Percentiles rank a stretch among this genome's conserved stretches.
These are phyloP conservation scores for Sebastes aleutianus DNA, from an alignment of 2,797 vertebrate species.

Conservation along the genomic window DNA sequence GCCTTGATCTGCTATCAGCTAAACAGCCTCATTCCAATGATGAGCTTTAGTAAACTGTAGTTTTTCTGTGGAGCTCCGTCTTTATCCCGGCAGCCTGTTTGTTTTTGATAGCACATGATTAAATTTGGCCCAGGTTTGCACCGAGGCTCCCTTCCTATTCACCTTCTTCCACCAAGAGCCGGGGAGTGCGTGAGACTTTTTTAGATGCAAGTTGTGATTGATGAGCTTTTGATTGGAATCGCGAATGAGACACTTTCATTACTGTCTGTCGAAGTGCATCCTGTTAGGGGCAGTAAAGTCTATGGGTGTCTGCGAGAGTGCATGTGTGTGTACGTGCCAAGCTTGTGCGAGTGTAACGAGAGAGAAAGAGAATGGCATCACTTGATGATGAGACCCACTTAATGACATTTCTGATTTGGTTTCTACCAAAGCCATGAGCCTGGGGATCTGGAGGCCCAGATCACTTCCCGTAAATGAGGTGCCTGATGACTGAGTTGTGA, in stretches of 20 bases:
- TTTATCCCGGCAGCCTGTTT: slow-evolving; percentile 47
- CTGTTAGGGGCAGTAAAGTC: slow-evolving; percentile 73
- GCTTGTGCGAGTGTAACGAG: not conserved
- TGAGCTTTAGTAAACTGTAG: slow-evolving; percentile 31
- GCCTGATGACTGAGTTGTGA: slow-evolving; percentile 56
- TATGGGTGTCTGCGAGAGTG: slow-evolving; percentile 2
- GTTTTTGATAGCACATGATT: slow-evolving; percentile 70
- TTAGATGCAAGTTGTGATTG: slow-evolving; percentile 75
- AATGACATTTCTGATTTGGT: slow-evolving; percentile 76
- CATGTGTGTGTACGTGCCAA: slow-evolving; percentile 12
- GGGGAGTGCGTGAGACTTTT: slow-evolving; percentile 39
- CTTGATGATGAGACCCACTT: slow-evolving; percentile 69
- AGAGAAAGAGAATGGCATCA: slow-evolving; percentile 42
- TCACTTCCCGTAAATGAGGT: slow-evolving; percentile 52
- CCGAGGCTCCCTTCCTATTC: slow-evolving; percentile 36
- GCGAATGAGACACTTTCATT: slow-evolving; percentile 83
- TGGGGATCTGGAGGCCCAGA: slow-evolving; percentile 56
- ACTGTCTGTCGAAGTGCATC: slow-evolving; percentile 77
- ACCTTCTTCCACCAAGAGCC: slow-evolving; percentile 42
- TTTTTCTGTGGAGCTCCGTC: slow-evolving; percentile 18
- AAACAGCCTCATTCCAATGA: slow-evolving; percentile 7
- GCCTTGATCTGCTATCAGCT: slow-evolving; percentile 20
- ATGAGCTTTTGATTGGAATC: slow-evolving; percentile 85
- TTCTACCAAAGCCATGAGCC: slow-evolving; percentile 52
- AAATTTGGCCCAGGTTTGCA: slow-evolving; percentile 59